Evolutionary conservation across 2,797 vertebrate genomes (phyloP), one percentile per base, ranked within the genome.

Genomic region (Tapirus indicus): DNA sequence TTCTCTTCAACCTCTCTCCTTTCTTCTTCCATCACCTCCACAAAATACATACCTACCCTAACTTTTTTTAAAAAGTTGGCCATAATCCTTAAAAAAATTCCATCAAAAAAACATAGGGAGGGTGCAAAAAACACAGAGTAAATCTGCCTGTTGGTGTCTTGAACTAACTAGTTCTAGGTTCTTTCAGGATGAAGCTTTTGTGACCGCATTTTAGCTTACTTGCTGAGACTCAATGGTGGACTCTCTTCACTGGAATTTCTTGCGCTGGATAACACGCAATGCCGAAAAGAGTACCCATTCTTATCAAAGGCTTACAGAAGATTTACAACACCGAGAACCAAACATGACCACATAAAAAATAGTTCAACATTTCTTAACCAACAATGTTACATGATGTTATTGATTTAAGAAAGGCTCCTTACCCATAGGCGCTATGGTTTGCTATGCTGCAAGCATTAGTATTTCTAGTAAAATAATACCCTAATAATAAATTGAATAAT

Each of bases 131-230:
- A 47, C 2, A 38, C 21, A 74, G 8, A 41, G 95, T 88, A 95
- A 97, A 96, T 71, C 64, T 94, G 87, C 94, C 95, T 97, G 93
- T 92, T 97, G 87, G 83, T 91, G 88, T 96, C 97, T 97, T 98
- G 97, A 89, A 62, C 96, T 94, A 96, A 96, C 92, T 92, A 94
- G 90, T 96, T 13, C 90, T 94, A 72, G 94, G 95, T 97, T 92
- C 93, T 97, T 98, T 98, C 95, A 96, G 79, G 80, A 35, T 49
- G 94, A 92, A 96, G 95, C 90, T 92, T 82, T 54, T 41, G 0
- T 7, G 1, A 0, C 71, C 96, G 96, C 58, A 25, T 54, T n/a
- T 85, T 35, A 64, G 71, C n/a, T n/a, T 25, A 35, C 78, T 89
- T 60, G 75, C 54, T 11, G 56, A 83, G 41, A 29, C 7, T 92